Evolutionary conservation across 2,888 invertebrate species (phyloP), one percentile per base, ranked within the genome.

Genomic region (Odontocolon sp.): DNA sequence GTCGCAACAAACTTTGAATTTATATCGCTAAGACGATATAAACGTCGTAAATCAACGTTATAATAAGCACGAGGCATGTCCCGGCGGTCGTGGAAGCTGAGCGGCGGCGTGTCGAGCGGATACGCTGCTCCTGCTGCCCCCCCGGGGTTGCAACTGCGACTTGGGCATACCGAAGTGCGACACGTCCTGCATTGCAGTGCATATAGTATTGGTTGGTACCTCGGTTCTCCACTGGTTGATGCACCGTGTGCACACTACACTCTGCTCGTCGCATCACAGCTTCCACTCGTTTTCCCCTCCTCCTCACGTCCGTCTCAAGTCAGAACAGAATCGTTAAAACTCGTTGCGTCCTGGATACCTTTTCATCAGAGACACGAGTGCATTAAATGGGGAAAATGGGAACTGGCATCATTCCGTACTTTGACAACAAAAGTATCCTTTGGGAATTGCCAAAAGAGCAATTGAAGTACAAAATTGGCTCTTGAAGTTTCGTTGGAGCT

Each of bases 1-100:
- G 77, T 80, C 80, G 81, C 80, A 81, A 80, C 84, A 81, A 87
- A 86, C 86, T 87, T 86, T 86, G 85, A 87, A 87, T 87, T 87
- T 87, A 86, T 86, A 85, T 86, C 84, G 76, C 84, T 83, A 84
- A 85, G 86, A 85, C 87, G 87, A 85, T 86, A 86, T 83, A 84
- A 84, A 84, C 81, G 82, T 84, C 82, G 82, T 87, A 87, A 87
- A 87, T 87, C 86, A 87, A 86, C 83, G 84, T 86, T 86, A 85
- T 84, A 84, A 85, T 86, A 85, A 85, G 83, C 85, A 81, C 74
- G 78, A 76, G 66, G 73, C 50, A 67, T 64, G 73, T 66, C 67
- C 69, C 70, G 73, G 73, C 59, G 74, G 57, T 73, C 52, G 52
- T 61, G 70, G 70, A 52, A 54, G 52, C 61, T 70, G 61, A 61